Conservation (phyloP, 1,140 invertebrate genomes). For the Drosophila carrolli region DNA sequence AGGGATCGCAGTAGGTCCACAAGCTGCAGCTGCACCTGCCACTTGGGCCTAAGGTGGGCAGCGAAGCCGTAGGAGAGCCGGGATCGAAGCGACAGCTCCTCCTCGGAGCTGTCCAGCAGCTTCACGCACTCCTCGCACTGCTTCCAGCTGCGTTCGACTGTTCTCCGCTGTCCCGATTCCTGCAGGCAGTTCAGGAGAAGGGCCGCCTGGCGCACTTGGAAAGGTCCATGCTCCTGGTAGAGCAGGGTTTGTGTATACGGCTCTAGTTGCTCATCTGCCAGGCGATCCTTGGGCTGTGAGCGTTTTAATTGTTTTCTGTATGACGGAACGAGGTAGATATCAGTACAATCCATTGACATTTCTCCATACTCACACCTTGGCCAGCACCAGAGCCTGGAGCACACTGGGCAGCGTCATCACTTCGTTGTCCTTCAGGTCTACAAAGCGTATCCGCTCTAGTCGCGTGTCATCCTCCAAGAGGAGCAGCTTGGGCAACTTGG, state of each 20-base stretch:
- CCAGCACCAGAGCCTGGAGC: conserved; percentile 92
- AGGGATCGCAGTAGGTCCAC: conserved; percentile 92
- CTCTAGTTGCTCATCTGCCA: conserved; percentile 91
- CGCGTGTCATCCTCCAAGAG: conserved; percentile 93
- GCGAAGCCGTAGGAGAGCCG: conserved; percentile 88
- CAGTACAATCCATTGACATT: conserved; percentile 18
- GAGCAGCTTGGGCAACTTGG: conserved; percentile 87
- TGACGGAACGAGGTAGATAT: conserved; percentile 79
- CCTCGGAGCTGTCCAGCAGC: conserved; percentile 41
- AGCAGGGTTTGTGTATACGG: conserved; percentile 91
- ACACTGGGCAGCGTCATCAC: conserved; percentile 88
- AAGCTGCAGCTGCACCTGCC: conserved; percentile 90
- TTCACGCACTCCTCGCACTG: conserved; percentile 93
- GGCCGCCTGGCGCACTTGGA: conserved; percentile 89
- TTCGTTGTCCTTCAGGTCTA: conserved; percentile 86
- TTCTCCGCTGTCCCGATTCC: conserved; percentile 91
- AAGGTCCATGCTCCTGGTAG: conserved; percentile 88
- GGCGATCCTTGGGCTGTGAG: conserved; percentile 90
- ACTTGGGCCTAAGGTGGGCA: conserved; percentile 88
- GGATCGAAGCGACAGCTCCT: conserved; percentile 23
- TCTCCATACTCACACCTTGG: conserved; percentile 86
- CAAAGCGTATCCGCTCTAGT: conserved; percentile 91
- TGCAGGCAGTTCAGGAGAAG: conserved; percentile 90
- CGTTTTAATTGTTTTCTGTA: conserved; percentile 87
- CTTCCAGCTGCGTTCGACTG: conserved; percentile 93